A percentile compares a stretch with the other conserved stretches of the same genome.
phyloP scores from a whole-genome alignment of 2,113 vertebrate genomes.

The Pristiophorus japonicus region DNA sequence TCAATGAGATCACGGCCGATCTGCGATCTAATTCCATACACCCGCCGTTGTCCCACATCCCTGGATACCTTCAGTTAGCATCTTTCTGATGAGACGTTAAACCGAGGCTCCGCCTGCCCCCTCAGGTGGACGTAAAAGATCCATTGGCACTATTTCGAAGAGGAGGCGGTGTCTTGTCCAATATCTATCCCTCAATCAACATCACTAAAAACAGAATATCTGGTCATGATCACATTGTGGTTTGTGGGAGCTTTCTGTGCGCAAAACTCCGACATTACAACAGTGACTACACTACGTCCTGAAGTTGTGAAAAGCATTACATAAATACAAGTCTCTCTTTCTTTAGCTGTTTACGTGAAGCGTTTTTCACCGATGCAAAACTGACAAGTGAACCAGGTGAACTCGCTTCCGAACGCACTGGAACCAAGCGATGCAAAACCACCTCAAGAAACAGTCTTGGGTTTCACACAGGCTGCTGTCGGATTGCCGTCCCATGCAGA shows the following conservation, averaged over 20 bases:
- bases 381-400: background rate
- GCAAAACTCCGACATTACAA: background rate
- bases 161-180: background rate
- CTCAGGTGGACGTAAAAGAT: background rate
- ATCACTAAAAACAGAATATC: background rate
- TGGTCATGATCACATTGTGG: background rate
- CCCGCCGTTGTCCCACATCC: no score
- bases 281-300: background rate
- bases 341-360: background rate
- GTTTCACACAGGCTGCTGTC: background rate
- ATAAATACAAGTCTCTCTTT: background rate
- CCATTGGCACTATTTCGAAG: background rate
- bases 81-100: background rate
- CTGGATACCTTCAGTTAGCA: no score
- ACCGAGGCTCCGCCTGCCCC: background rate
- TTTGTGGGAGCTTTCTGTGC: background rate
- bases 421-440: background rate
- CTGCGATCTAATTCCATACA: no score
- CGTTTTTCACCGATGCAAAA: background rate
- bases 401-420: background rate
- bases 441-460: background rate
- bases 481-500: background rate
- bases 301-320: background rate
- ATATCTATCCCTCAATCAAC: background rate
- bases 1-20: no score